Conservation (phyloP, 2,113 vertebrate genomes). For the Actenoides hombroni region DNA sequence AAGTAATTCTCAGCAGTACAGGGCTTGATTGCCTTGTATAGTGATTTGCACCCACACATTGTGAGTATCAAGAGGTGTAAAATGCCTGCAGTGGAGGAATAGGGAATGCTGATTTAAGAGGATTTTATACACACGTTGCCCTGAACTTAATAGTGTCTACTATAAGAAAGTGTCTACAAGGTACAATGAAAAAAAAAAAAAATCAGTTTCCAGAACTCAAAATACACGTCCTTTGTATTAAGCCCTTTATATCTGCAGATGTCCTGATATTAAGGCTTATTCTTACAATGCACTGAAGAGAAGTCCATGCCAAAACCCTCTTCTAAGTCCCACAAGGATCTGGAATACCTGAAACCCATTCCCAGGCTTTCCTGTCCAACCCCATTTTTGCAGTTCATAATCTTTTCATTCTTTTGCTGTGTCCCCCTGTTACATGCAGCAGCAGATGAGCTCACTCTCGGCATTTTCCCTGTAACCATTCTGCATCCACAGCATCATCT, state of each 20-base stretch:
- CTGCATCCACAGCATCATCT: neutral
- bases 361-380: neutral
- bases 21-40: neutral
- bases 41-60: constrained; percentile 1
- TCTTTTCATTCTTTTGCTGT: neutral
- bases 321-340: neutral
- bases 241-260: neutral
- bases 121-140: neutral
- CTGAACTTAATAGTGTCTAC: neutral
- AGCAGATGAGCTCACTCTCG: neutral
- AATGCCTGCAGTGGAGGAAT: neutral
- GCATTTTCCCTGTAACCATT: neutral
- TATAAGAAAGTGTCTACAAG: neutral
- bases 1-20: neutral
- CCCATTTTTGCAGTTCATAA: neutral
- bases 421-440: neutral
- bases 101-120: neutral
- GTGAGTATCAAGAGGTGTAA: constrained; percentile 1
- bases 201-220: neutral
- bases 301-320: neutral
- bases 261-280: neutral
- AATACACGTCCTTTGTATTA: neutral
- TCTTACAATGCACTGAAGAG: neutral
- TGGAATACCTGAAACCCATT: neutral
- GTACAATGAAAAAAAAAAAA: neutral